Base-by-base conservation (phyloP, 2,888 invertebrate genomes). In the Phaedon cochleariae region DNA sequence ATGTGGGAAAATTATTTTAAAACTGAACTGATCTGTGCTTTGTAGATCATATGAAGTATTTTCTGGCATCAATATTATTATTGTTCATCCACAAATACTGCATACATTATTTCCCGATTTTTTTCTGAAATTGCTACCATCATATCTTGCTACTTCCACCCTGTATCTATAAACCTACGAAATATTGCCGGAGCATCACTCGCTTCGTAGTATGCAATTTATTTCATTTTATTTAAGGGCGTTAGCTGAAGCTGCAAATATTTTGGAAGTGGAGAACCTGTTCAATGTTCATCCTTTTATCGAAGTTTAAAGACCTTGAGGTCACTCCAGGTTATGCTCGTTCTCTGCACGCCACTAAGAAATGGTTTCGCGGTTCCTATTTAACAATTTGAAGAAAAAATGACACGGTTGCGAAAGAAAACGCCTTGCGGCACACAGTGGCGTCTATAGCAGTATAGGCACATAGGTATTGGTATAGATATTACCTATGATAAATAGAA, bases 261-360 rank as follows among this genome's bases (percentile, higher is more conserved):
- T 77, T 78, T 70, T 76, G 73, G 76, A 72, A 75, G 74, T 72
- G 73, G 70, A 74, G 69, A 78, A 78, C 77, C 77, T 77, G 77
- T 78, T 77, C 75, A 70, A 74, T 77, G 77, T 78, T 77, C 75
- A 70, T 74, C 78, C 75, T 76, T 76, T 76, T 76, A 76, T 76
- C 72, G 70, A 71, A 72, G 77, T 78, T 78, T 77, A 78, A 78
- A 78, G 78, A 78, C 78, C 78, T 72, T 72, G 76, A 64, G 76
- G 76, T 76, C 76, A 76, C 63, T 62, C 59, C 62, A 63, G 73
- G 71, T 71, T 70, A 71, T 68, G 55, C 58, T 51, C 60, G 51
- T 52, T 65, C 60, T 68, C 72, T 20, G 65, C 62, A 64, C 62
- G 62, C 62, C 62, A 64, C 21, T 54, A 57, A 64, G 58, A 66